Evolutionary conservation across 2,797 vertebrate genomes (phyloP).

Genomic region (Botia almorhae): DNA sequence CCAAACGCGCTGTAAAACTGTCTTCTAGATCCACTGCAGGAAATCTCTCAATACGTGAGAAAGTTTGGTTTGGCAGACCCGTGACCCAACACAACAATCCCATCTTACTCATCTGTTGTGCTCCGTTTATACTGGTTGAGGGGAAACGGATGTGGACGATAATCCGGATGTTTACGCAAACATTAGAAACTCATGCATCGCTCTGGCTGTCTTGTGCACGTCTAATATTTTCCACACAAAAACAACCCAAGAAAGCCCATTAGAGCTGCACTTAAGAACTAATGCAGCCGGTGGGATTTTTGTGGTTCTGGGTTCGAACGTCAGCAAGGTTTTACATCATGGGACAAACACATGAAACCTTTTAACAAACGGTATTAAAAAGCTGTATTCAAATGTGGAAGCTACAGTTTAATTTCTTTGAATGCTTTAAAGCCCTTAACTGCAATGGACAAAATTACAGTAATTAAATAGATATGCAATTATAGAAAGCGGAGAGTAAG

Average conservation of each 20-base stretch:
- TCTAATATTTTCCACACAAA: conserved; percentile 21
- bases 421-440: neutral
- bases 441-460: neutral
- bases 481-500: neutral
- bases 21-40: conserved; percentile 32
- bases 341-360: neutral
- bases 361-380: neutral
- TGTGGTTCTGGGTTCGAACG: conserved; percentile 20
- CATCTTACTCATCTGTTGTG: conserved; percentile 43
- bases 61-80: conserved; percentile 46
- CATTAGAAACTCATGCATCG: conserved; percentile 31
- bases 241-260: conserved; percentile 23
- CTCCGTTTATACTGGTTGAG: conserved; percentile 40
- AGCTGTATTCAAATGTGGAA: neutral
- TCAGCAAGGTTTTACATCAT: conserved; percentile 24
- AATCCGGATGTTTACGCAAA: conserved; percentile 56
- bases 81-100: conserved; percentile 12
- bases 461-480: neutral
- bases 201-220: conserved; percentile 31
- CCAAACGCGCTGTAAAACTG: neutral
- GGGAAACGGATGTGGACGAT: conserved; percentile 46
- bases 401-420: neutral
- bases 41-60: conserved; percentile 28
- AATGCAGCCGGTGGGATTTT: conserved; percentile 28
- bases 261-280: conserved; percentile 18